Evolutionary conservation across 2,113 vertebrate species (phyloP).

Genomic region (Plectropomus leopardus): DNA sequence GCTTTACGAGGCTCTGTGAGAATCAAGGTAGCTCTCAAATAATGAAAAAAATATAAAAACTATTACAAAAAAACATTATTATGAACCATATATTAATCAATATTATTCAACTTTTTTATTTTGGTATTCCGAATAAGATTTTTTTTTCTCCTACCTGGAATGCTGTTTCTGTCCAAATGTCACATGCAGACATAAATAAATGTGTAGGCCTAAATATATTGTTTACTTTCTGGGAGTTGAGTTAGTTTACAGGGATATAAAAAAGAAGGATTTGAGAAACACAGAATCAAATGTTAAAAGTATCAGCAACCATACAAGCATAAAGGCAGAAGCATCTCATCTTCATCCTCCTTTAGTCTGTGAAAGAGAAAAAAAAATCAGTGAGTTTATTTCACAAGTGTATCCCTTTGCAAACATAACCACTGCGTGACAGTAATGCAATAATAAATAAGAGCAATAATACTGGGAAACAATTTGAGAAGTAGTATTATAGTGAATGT

Average conservation of each 20-base stretch:
- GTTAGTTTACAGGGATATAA: background rate
- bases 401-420: background rate
- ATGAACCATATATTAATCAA: background rate
- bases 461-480: background rate
- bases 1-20: too few species aligned
- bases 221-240: too few species aligned
- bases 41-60: background rate
- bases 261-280: background rate
- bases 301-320: background rate
- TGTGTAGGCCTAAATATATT: too few species aligned
- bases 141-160: background rate
- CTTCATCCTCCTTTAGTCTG: conserved; percentile 31
- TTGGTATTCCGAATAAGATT: background rate
- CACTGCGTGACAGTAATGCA: background rate
- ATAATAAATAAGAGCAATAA: background rate
- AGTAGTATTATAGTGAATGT: background rate
- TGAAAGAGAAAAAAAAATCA: background rate
- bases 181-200: background rate
- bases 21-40: background rate
- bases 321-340: background rate
- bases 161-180: too few species aligned
- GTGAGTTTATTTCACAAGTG: background rate
- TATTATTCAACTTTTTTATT: background rate
- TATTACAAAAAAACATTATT: background rate
- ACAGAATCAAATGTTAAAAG: background rate